Evolutionary conservation across 2,113 vertebrate genomes (phyloP).

Genomic region (Gadus macrocephalus): DNA sequence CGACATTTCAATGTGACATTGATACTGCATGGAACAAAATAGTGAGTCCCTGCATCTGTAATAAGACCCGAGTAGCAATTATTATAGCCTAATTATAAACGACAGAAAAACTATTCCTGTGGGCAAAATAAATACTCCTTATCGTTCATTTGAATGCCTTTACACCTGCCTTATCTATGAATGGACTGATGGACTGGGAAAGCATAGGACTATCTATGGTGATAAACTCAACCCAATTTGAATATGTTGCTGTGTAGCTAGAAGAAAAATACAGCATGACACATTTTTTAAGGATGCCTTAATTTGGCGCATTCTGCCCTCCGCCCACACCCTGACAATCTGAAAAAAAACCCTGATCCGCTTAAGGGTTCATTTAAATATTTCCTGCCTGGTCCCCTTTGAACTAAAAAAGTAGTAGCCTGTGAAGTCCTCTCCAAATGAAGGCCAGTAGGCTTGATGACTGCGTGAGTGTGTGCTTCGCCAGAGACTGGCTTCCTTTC

Average conservation of each 20-base stretch:
- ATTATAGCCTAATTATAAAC: too few species aligned
- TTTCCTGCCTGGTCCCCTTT: conserved; percentile 30
- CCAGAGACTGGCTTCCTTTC: conserved; percentile 56
- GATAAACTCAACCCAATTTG: too few species aligned
- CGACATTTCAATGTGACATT: too few species aligned
- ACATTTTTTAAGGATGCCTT: conserved; percentile 13
- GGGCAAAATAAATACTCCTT: too few species aligned
- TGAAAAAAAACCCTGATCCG: conserved; percentile 5
- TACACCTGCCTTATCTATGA: too few species aligned
- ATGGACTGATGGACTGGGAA: too few species aligned
- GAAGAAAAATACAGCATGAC: conserved; percentile 27
- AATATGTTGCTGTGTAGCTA: neutral
- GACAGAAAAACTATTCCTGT: too few species aligned
- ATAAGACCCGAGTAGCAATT: too few species aligned
- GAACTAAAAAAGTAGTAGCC: conserved; percentile 28
- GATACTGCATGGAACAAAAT: too few species aligned
- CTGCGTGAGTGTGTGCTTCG: conserved; percentile 44
- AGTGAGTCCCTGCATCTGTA: too few species aligned
- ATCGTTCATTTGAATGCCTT: too few species aligned
- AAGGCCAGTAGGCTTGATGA: conserved; percentile 37
- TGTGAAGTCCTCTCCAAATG: conserved; percentile 27
- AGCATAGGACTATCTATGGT: too few species aligned
- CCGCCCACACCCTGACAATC: conserved; percentile 18
- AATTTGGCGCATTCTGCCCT: conserved; percentile 13
- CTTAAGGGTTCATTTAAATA: conserved; percentile 53